Percentiles rank a stretch among this genome's conserved stretches.
These are phyloP conservation scores for Toxostoma redivivum DNA, from an alignment of 2,113 vertebrate species.

Conservation along the genomic window DNA sequence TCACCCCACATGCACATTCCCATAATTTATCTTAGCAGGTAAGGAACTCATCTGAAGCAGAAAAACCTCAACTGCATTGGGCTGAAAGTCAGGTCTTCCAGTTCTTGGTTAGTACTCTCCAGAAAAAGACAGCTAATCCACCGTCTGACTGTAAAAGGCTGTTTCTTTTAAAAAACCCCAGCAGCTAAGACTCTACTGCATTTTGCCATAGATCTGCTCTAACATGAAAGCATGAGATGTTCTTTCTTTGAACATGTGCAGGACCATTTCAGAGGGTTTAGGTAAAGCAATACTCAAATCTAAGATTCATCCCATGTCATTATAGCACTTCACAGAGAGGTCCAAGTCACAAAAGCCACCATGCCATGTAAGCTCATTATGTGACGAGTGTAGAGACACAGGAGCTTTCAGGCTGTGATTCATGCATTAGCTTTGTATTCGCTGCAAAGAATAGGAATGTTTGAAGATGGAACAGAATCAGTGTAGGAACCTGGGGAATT, in stretches of 20 bases:
- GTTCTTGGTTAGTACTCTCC: neutral
- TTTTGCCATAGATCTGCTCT: neutral
- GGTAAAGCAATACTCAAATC: neutral
- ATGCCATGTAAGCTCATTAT: neutral
- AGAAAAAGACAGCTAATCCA: neutral
- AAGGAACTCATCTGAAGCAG: neutral
- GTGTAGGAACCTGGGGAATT: neutral
- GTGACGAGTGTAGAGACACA: neutral
- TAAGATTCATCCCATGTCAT: neutral
- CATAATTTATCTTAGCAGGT: neutral
- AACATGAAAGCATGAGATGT: neutral
- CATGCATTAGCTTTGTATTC: fast-evolving
- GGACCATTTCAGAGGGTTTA: neutral
- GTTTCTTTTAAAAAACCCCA: neutral
- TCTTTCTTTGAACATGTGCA: neutral
- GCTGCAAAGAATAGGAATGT: neutral
- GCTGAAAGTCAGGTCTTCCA: neutral
- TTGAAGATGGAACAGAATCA: neutral
- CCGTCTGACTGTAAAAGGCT: neutral
- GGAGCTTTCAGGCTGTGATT: neutral
- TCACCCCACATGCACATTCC: neutral
- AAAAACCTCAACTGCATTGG: neutral
- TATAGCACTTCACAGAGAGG: neutral
- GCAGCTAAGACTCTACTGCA: neutral
- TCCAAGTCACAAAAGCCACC: neutral